These are phyloP conservation scores for Pseudeuparius sepicola DNA, from an alignment of 2,888 invertebrate genomes.

Conservation along the genomic window DNA sequence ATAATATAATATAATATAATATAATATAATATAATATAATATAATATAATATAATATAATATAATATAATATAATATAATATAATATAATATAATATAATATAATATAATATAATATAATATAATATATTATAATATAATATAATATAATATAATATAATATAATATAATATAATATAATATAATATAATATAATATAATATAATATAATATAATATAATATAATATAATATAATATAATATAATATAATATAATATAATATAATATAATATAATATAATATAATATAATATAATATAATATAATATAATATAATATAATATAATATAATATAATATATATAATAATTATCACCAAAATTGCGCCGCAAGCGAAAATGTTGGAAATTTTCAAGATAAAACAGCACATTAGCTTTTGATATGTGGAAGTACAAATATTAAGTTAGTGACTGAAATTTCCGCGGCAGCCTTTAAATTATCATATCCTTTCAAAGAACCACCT, in stretches of 20 bases:
- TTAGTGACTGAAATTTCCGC: too few relatives aligned
- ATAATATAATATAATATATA: too few relatives aligned
- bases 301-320: too few relatives aligned
- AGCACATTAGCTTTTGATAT: too few relatives aligned
- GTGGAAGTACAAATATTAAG: too few relatives aligned
- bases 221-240: neutral
- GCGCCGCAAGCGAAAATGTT: too few relatives aligned
- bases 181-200: neutral
- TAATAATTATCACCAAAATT: too few relatives aligned
- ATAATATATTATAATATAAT: conserved; percentile 1
- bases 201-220: neutral
- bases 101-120: neutral
- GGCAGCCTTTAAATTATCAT: too few relatives aligned
- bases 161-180: neutral
- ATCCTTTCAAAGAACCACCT: too few relatives aligned
- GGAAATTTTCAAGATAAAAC: too few relatives aligned
- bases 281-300: too few relatives aligned
- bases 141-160: neutral
- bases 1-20: neutral
- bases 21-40: neutral
- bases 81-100: neutral
- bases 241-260: neutral
- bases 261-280: neutral
- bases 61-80: neutral
- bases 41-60: neutral